phyloP scores from a whole-genome alignment of 2,113 vertebrate genomes.

The Oryzias melastigma region DNA sequence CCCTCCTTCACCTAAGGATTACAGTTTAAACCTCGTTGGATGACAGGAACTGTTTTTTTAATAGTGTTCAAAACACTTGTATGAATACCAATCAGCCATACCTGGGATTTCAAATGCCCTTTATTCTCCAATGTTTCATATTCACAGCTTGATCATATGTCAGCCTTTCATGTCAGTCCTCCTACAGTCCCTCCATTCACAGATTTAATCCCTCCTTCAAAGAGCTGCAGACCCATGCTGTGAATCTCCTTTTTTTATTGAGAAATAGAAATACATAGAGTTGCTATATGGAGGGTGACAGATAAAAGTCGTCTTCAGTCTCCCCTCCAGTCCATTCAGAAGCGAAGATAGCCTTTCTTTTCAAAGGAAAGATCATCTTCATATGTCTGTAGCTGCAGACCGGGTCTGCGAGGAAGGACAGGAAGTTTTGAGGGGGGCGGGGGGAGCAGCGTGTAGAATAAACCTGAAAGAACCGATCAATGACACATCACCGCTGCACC shows the following conservation, averaged over 20 bases:
- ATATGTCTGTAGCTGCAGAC: constrained; percentile 20
- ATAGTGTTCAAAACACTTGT: background rate
- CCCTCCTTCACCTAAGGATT: background rate
- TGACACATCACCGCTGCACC: constrained; percentile 12
- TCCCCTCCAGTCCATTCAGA: constrained; percentile 41
- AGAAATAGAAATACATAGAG: constrained; percentile 32
- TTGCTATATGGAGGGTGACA: constrained; percentile 33
- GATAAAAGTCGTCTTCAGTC: constrained; percentile 51
- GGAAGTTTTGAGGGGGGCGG: background rate
- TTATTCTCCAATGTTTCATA: background rate
- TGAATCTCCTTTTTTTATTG: constrained; percentile 10
- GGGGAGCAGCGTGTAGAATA: constrained; percentile 6
- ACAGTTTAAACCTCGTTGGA: background rate
- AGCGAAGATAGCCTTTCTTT: constrained; percentile 19
- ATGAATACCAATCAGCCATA: constrained; percentile 15
- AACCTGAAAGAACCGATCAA: constrained; percentile 34
- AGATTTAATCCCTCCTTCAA: constrained; percentile 26
- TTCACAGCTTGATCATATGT: constrained; percentile 26
- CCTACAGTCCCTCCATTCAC: constrained; percentile 17
- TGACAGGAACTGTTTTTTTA: background rate
- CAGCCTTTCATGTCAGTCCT: constrained; percentile 23
- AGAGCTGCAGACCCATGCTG: background rate
- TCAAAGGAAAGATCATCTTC: constrained; percentile 20
- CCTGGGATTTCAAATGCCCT: constrained; percentile 8
- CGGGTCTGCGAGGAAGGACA: constrained; percentile 10